phyloP scores from a whole-genome alignment of 1,140 invertebrate genomes.

The Ostrea denselamellosa region DNA sequence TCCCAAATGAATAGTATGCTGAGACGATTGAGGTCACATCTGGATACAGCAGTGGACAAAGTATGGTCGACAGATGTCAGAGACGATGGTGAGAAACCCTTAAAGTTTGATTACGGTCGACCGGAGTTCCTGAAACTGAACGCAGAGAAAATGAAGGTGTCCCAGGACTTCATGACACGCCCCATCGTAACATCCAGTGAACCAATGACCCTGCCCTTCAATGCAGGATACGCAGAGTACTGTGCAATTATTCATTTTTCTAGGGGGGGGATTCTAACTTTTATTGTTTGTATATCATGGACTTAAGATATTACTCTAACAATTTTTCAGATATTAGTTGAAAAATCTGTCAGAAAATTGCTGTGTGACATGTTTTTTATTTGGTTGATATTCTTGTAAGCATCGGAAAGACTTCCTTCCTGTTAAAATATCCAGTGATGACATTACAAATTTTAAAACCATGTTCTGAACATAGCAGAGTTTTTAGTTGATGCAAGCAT shows the following conservation, averaged over 20 bases:
- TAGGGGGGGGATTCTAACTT: no score
- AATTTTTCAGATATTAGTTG: no score
- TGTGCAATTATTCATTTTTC: neutral
- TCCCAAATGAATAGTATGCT: neutral
- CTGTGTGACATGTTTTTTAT: no score
- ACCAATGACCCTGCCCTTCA: neutral
- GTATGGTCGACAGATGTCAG: neutral
- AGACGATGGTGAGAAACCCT: neutral
- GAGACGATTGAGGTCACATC: neutral
- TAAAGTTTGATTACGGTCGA: constrained; percentile 22
- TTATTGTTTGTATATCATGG: no score
- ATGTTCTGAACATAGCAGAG: no score
- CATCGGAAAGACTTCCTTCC: no score
- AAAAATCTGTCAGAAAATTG: no score
- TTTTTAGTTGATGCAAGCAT: no score
- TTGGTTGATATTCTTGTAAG: no score
- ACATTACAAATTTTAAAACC: no score
- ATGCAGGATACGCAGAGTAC: constrained; percentile 47
- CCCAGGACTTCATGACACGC: constrained; percentile 17
- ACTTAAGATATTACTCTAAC: no score
- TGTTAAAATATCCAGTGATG: no score
- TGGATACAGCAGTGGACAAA: neutral
- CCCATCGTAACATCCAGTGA: constrained; percentile 27
- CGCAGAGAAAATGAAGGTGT: constrained; percentile 20
- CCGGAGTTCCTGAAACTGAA: constrained; percentile 26